Conservation (phyloP, 2,113 vertebrate species). For the Oxyruncus cristatus region DNA sequence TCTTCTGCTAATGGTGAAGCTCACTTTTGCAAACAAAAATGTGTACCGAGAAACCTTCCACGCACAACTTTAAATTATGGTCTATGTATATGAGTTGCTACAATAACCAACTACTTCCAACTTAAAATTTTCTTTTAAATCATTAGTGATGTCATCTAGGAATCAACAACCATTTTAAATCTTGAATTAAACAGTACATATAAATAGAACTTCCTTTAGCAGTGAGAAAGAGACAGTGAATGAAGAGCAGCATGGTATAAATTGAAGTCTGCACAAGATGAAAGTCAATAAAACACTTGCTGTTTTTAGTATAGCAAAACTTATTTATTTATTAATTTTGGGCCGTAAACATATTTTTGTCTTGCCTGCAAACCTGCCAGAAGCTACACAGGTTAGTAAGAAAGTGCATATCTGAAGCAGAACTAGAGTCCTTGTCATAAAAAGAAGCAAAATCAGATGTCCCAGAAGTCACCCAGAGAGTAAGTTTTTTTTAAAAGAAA, state of each 20-base stretch:
- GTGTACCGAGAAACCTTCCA: not conserved
- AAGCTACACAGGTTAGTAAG: slow-evolving; percentile 4
- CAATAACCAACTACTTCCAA: not conserved
- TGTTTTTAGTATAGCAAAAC: not conserved
- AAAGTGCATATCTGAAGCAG: slow-evolving; percentile 22
- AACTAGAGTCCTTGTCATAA: slow-evolving; percentile 20
- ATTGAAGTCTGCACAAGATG: slow-evolving; percentile 11
- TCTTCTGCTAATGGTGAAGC: not conserved
- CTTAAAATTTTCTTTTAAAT: not conserved
- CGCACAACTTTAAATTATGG: not conserved
- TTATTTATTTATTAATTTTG: slow-evolving; percentile 52
- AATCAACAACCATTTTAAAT: not conserved
- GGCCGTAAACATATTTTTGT: slow-evolving; percentile 19
- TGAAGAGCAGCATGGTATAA: not conserved
- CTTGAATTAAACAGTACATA: not conserved
- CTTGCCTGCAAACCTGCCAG: slow-evolving; percentile 26
- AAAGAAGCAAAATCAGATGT: slow-evolving; percentile 26
- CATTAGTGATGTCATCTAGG: not conserved
- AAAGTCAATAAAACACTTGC: slow-evolving; percentile 36
- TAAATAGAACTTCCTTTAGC: slow-evolving; percentile 23
- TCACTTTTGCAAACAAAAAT: not conserved
- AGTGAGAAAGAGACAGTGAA: not conserved
- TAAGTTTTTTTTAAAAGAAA: not conserved
- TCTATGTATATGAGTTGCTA: not conserved
- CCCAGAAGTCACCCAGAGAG: not conserved